phyloP scores from a whole-genome alignment of 2,888 invertebrate genomes.

The Xestia ashworthii region DNA sequence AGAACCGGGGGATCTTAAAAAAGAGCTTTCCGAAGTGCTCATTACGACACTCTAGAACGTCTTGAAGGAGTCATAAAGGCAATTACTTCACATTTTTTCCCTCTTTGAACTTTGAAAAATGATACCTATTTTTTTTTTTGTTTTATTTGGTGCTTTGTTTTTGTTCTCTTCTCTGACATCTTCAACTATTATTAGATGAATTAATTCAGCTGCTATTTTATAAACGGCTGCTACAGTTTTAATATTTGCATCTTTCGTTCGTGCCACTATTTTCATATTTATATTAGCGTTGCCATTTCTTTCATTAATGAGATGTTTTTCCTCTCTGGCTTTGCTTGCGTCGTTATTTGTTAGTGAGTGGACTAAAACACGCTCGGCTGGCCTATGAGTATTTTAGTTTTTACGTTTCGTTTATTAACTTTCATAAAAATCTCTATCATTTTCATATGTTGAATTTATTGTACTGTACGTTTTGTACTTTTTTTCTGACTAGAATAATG shows the following conservation, averaged over 20 bases:
- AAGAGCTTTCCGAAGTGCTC: constrained; percentile 77
- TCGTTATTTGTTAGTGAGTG: neutral
- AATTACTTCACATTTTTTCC: constrained; percentile 75
- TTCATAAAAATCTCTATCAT: neutral
- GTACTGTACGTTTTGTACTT: neutral
- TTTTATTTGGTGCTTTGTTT: constrained; percentile 41
- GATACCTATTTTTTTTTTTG: constrained; percentile 43
- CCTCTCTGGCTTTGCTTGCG: no score
- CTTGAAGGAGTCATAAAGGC: constrained; percentile 77
- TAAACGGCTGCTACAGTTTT: neutral
- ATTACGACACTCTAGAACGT: constrained; percentile 77
- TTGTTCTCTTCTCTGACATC: constrained; percentile 21
- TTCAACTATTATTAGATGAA: constrained; percentile 22
- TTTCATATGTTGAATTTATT: neutral
- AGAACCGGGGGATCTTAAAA: constrained; percentile 71
- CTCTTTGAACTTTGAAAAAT: constrained; percentile 63
- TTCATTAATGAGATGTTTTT: neutral
- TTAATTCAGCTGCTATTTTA: constrained; percentile 21
- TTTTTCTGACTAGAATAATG: neutral
- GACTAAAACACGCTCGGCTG: neutral
- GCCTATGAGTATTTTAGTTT: neutral
- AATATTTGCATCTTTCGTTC: constrained; percentile 1
- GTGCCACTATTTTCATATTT: neutral
- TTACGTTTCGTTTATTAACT: neutral
- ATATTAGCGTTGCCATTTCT: neutral